These are phyloP conservation scores for Kryphioiulus occultus DNA, from an alignment of 2,888 invertebrate species.

Conservation along the genomic window DNA sequence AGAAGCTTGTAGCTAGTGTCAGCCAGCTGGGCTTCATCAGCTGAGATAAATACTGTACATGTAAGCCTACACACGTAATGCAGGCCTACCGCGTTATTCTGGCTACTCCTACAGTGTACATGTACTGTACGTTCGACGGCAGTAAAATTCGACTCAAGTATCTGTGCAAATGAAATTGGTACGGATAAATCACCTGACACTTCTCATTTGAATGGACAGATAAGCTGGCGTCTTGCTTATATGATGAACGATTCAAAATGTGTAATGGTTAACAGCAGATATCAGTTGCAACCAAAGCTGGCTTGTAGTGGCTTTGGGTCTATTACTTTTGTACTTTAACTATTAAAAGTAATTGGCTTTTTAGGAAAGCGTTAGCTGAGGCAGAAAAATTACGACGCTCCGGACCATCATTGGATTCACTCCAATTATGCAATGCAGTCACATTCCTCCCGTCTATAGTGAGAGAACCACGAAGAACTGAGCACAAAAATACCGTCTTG, in stretches of 20 bases:
- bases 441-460: not conserved
- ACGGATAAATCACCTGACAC: not conserved
- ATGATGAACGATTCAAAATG: not conserved
- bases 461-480: not conserved
- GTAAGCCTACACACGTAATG: too few species aligned
- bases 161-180: not conserved
- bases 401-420: not conserved
- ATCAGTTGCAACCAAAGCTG: not conserved
- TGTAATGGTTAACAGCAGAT: not conserved
- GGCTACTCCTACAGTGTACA: not conserved
- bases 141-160: not conserved
- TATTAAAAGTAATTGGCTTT: conserved; percentile 7
- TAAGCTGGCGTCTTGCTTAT: not conserved
- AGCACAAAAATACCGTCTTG: not conserved
- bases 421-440: not conserved
- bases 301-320: not conserved
- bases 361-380: not conserved
- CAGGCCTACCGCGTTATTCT: not conserved
- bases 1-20: conserved; percentile 23
- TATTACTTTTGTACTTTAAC: not conserved
- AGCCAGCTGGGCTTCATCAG: not conserved
- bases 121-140: too few species aligned
- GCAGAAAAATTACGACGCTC: not conserved
- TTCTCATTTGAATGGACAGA: not conserved
- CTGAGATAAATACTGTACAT: not conserved